phyloP scores from a whole-genome alignment of 1,140 invertebrate genomes.

The Drosophila sp. region DNA sequence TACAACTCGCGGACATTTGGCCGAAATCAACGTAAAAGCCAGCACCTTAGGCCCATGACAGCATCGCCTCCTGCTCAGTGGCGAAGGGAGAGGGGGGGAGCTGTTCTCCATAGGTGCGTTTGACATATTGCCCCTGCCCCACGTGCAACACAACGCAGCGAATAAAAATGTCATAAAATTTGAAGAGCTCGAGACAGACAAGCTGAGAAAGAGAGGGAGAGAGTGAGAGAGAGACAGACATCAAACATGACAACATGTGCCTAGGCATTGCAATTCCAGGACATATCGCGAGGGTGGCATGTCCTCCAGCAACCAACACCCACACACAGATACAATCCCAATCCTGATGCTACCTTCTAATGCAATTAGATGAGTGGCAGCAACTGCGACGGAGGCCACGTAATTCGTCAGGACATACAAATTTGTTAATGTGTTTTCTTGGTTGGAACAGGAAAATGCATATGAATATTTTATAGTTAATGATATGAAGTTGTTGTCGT shows the following conservation, averaged over 20 bases:
- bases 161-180: constrained; percentile 83
- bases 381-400: constrained; percentile 36
- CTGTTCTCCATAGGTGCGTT: constrained; percentile 53
- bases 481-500: constrained; percentile 38
- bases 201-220: constrained; percentile 23
- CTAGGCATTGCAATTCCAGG: constrained; percentile 63
- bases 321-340: constrained; percentile 1
- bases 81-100: not conserved
- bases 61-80: not conserved
- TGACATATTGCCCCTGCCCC: constrained; percentile 45
- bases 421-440: constrained; percentile 76
- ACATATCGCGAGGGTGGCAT: constrained; percentile 38
- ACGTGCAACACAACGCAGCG: constrained; percentile 22
- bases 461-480: constrained; percentile 79
- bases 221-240: constrained; percentile 3
- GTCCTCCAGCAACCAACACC: not conserved
- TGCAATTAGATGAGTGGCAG: constrained; percentile 76
- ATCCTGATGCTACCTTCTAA: constrained; percentile 47
- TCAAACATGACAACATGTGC: constrained; percentile 54
- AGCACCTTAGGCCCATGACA: constrained; percentile 20
- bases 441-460: constrained; percentile 50
- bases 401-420: constrained; percentile 52
- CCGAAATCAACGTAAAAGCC: constrained; percentile 49
- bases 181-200: constrained; percentile 71
- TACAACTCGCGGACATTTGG: constrained; percentile 48